Conservation (phyloP, 2,888 invertebrate genomes). For the Hypomecis atomaria region DNA sequence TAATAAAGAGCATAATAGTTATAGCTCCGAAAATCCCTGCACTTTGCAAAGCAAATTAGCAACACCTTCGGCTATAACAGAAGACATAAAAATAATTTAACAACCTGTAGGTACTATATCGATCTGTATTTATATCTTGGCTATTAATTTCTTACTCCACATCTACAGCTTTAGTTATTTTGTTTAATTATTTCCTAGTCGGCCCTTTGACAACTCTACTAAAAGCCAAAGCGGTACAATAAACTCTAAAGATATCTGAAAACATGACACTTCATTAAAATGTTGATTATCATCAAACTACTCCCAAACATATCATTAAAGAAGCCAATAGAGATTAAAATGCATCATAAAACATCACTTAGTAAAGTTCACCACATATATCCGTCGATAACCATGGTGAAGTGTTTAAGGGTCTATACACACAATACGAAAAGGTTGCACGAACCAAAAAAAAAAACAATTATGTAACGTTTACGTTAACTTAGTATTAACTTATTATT, state of each 20-base stretch:
- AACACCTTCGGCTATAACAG: too few species aligned
- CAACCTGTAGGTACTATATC: too few species aligned
- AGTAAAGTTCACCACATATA: conserved; percentile 14
- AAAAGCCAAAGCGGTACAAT: not conserved
- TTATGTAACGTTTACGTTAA: too few species aligned
- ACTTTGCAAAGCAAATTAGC: too few species aligned
- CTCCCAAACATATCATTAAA: conserved; percentile 9
- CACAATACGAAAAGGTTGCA: not conserved
- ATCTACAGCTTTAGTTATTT: too few species aligned
- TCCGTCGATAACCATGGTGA: conserved; percentile 16
- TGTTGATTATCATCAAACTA: conserved; percentile 1
- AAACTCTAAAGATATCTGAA: not conserved
- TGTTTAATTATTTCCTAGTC: too few species aligned
- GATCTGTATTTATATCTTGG: too few species aligned
- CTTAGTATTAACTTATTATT: too few species aligned
- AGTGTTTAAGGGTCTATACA: conserved; percentile 14
- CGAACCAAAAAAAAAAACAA: not conserved
- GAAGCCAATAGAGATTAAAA: conserved; percentile 8
- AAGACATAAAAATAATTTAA: too few species aligned
- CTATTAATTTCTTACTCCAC: too few species aligned
- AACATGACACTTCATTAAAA: conserved; percentile 3
- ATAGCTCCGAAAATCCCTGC: too few species aligned
- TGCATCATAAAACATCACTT: conserved; percentile 10
- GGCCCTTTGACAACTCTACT: not conserved
- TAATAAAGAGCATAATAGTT: too few species aligned